phyloP scores from a whole-genome alignment of 1,140 invertebrate species.

The Drosophila takahashii region DNA sequence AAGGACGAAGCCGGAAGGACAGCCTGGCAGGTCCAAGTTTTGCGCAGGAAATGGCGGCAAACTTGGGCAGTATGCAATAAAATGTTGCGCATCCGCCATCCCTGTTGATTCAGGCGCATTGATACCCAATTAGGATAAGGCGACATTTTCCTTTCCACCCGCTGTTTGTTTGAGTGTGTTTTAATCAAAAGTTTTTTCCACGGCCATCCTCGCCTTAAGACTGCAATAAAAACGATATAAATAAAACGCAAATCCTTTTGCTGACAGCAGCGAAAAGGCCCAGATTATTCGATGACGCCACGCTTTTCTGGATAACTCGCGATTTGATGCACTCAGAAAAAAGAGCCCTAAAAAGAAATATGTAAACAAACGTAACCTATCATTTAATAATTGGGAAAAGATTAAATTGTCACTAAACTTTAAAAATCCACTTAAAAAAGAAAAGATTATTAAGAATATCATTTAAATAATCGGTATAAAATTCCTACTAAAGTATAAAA shows the following conservation, averaged over 20 bases:
- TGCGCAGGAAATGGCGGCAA: constrained; percentile 60
- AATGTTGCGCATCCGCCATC: constrained; percentile 70
- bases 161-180: constrained; percentile 67
- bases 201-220: constrained; percentile 33
- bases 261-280: constrained; percentile 52
- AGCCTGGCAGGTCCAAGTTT: constrained; percentile 45
- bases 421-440: no score
- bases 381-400: no score
- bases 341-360: no score
- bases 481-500: no score
- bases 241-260: constrained; percentile 75
- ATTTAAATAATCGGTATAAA: no score
- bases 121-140: constrained; percentile 82
- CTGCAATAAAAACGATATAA: constrained; percentile 75
- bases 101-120: constrained; percentile 77
- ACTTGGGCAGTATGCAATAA: constrained; percentile 74
- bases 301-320: constrained; percentile 37
- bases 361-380: no score
- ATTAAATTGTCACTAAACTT: no score
- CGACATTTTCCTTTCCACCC: constrained; percentile 56
- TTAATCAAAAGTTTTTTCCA: constrained; percentile 72
- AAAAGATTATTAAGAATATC: no score
- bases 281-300: constrained; percentile 63
- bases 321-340: constrained; percentile 3
- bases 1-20: constrained; percentile 15